phyloP scores from a whole-genome alignment of 2,888 invertebrate genomes.

The Leptinotarsa haldemani region DNA sequence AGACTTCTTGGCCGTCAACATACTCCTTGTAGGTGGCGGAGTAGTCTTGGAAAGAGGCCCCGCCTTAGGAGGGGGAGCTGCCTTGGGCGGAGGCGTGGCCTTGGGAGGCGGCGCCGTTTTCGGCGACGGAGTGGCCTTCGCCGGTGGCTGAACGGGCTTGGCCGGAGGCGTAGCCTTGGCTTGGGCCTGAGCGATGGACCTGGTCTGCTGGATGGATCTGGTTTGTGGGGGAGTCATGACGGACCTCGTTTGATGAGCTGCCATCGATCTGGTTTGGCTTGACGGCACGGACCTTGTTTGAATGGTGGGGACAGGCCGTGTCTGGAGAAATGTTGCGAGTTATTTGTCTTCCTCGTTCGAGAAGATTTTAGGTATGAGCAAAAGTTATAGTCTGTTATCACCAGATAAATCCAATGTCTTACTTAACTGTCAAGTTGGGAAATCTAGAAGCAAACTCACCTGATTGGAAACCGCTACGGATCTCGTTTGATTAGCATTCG shows the following conservation, averaged over 20 bases:
- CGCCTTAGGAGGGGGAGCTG: neutral
- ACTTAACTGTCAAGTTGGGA: too few relatives aligned
- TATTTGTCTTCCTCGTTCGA: too few relatives aligned
- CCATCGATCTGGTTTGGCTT: constrained; percentile 10
- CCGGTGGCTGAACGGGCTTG: constrained; percentile 19
- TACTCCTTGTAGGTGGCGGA: neutral
- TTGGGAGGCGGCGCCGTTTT: constrained; percentile 9
- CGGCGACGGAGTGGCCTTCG: constrained; percentile 2
- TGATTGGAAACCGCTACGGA: neutral
- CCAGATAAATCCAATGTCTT: too few relatives aligned
- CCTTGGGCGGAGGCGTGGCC: constrained; percentile 14
- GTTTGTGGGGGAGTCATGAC: constrained; percentile 10
- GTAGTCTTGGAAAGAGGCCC: constrained; percentile 19
- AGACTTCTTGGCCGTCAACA: constrained; percentile 10
- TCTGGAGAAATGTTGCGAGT: neutral
- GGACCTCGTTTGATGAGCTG: constrained; percentile 14
- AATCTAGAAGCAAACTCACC: neutral
- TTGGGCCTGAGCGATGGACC: constrained; percentile 16
- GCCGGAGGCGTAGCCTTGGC: neutral
- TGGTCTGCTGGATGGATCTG: constrained; percentile 17
- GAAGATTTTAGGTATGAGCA: too few relatives aligned
- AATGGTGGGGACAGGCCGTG: neutral
- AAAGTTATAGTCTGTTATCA: too few relatives aligned
- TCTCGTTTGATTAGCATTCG: neutral
- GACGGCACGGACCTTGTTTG: constrained; percentile 6